Evolutionary conservation across 2,888 invertebrate species (phyloP).

Genomic region (Crocallis elinguaria): DNA sequence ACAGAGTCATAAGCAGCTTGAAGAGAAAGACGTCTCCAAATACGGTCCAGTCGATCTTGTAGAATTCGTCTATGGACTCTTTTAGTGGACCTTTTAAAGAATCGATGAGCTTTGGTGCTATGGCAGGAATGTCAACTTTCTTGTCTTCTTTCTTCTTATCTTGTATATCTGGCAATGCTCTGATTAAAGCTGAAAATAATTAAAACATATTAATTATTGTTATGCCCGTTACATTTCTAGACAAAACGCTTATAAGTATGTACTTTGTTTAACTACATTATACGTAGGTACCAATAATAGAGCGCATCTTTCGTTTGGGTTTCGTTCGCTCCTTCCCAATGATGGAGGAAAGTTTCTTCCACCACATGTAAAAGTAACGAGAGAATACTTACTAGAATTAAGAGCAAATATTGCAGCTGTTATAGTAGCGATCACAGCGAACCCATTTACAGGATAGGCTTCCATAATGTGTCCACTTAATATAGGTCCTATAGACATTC

Average conservation of each 20-base stretch:
- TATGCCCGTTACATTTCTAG: too few relatives aligned
- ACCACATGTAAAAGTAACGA: too few relatives aligned
- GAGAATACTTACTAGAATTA: constrained; percentile 48
- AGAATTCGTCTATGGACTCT: constrained; percentile 69
- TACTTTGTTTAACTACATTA: too few relatives aligned
- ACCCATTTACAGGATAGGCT: constrained; percentile 71
- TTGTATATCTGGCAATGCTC: constrained; percentile 42
- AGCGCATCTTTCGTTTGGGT: too few relatives aligned
- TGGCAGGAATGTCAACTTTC: neutral
- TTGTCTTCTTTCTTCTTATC: constrained; percentile 36
- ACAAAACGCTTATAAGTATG: too few relatives aligned
- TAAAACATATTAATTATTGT: neutral
- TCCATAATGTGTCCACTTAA: constrained; percentile 86
- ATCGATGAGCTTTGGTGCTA: constrained; percentile 43
- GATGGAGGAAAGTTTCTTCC: neutral
- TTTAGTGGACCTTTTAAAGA: constrained; percentile 44
- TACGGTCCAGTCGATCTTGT: constrained; percentile 74
- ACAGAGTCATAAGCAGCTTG: constrained; percentile 77
- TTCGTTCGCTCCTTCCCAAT: too few relatives aligned
- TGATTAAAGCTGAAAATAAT: constrained; percentile 50
- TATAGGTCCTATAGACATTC: constrained; percentile 86
- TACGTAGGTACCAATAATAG: too few relatives aligned
- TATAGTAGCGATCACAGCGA: constrained; percentile 69
- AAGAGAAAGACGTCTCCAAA: constrained; percentile 81
- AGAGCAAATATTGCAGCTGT: constrained; percentile 45